Percentiles rank a stretch among this genome's conserved stretches.
Evolutionary conservation across 2,113 vertebrate species (phyloP).

Genomic region (Pomatostomus ruficeps): DNA sequence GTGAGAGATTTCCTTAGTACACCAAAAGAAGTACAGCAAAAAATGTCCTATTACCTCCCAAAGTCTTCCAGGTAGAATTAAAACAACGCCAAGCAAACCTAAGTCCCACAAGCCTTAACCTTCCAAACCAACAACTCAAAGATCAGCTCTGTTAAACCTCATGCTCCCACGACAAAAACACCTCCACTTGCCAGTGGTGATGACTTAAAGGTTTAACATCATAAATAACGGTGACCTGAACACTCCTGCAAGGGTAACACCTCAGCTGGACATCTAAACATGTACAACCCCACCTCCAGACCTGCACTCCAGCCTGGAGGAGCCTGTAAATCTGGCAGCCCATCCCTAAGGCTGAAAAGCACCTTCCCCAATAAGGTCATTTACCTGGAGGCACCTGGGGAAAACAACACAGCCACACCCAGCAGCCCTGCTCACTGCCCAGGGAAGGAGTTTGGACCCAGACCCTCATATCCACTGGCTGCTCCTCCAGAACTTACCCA

Average conservation of each 20-base stretch:
- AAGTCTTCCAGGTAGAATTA: neutral
- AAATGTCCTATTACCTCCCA: neutral
- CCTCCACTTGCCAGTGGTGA: neutral
- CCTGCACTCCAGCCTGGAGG: neutral
- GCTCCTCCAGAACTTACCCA: neutral
- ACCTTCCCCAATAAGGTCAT: neutral
- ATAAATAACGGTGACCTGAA: neutral
- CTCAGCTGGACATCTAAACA: neutral
- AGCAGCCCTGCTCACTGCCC: neutral
- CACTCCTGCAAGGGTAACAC: neutral
- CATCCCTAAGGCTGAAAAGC: neutral
- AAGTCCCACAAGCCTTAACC: neutral
- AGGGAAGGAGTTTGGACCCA: neutral
- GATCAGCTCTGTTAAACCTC: neutral
- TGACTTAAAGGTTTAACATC: neutral
- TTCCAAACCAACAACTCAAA: neutral
- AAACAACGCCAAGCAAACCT: neutral
- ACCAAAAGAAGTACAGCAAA: neutral
- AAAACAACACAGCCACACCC: neutral
- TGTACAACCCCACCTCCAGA: neutral
- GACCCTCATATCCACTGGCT: neutral
- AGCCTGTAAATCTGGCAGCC: neutral
- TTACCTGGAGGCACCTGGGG: neutral
- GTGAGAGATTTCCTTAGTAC: neutral
- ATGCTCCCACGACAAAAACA: rapidly evolving